Evolutionary conservation across 2,113 vertebrate species (phyloP), one percentile per base, ranked within the genome.

Genomic region (Toxotes jaculatrix): DNA sequence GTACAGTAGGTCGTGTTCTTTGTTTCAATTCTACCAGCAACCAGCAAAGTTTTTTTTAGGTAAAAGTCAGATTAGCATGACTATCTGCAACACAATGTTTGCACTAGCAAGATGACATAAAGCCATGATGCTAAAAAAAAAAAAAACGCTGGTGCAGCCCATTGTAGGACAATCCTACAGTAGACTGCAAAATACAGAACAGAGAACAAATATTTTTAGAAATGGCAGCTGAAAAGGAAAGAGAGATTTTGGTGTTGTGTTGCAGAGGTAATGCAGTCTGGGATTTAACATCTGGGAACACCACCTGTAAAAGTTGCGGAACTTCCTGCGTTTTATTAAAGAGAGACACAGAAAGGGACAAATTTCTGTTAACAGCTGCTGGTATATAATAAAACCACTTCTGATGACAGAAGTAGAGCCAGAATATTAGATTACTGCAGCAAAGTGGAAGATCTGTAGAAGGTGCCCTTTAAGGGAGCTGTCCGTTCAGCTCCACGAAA

Each of bases 401-500:
- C 23, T 56, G 23, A 56, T 56, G 53, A 1, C n/a, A 56, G 53
- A 57, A 6, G 27, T 8, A 8, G 40, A 40, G 23, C 56, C 10
- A 23, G 53, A 42, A 53, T 23, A 1, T 55, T 10, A 36, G 34
- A 77, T 21, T 5, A 34, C 1, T 42, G 42, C 8, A 51, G 16
- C 42, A 32, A 47, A 36, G 36, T 7, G 21, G 34, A n/a, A 49
- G 23, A 66, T 40, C 31, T 23, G 55, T 43, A 14, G 8, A 16
- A 8, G 5, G 12, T 13, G 34, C 45, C 0, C 13, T 38, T 9
- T 43, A 7, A 31, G 36, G 53, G 59, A 82, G 59, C 60, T 74
- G 64, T 75, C 51, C 27, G 0, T 71, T 82, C 69, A 82, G 70
- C 80, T 80, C 36, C 49, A 66, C 27, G 1, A 34, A 21, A 10